Evolutionary conservation across 2,888 invertebrate genomes (phyloP), one percentile per base, ranked within the genome.

Genomic region (Notocelia uddmanniana): DNA sequence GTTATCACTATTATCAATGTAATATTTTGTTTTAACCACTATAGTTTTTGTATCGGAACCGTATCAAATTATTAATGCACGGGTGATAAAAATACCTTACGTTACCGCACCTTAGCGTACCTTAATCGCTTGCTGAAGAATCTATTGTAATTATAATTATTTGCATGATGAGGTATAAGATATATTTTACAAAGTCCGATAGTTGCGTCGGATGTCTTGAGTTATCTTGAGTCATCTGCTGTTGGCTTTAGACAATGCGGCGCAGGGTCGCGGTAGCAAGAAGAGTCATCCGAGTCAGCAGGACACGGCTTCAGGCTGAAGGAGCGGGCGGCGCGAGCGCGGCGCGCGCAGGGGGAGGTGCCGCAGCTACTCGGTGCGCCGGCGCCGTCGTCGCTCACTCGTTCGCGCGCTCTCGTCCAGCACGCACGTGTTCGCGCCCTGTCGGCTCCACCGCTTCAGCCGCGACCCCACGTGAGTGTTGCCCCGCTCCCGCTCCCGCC

Each of bases 381-480:
- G 75, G 70, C 64, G 70, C 66, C 75, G 76, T 74, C 75, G 74
- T 75, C 91, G 90, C 83, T 91, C 88, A 85, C 81, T 81, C 84
- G 84, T 83, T 87, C 86, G 88, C 88, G 85, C 83, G 83, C 87
- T 79, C 77, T 75, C 80, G 84, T 85, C 83, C 75, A 87, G 85
- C 89, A 81, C 91, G 91, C 85, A 87, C 84, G 84, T 81, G 76
- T 76, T 69, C 71, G 73, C 76, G 74, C 74, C 72, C 76, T 73
- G 69, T 77, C 78, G 74, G 64, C 64, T 54, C 69, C 74, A 67
- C 34, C 58, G 54, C 70, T 54, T 64, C 21, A 64, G 54, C 67
- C 52, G 59, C 66, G 60, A 41, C 70, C 62, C 67, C 77, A 68
- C 69, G 75, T 76, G 67, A 75, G 54, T 77, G 72, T 77, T 21